Conservation (phyloP, 2,888 invertebrate species). For the Allygus modestus region DNA sequence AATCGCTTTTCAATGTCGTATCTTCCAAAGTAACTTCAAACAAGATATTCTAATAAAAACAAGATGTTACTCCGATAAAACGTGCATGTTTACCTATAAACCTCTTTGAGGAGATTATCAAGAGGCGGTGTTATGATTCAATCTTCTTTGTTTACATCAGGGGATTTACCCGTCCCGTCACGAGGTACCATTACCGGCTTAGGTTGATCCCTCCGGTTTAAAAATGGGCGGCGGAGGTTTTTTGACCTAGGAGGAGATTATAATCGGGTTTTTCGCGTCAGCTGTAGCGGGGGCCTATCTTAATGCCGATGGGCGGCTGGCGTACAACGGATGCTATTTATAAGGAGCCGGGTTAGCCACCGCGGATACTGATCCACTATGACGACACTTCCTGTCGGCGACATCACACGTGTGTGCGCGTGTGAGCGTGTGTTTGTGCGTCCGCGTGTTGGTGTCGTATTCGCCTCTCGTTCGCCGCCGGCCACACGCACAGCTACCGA, state of each 20-base stretch:
- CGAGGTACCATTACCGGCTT: conserved; percentile 40
- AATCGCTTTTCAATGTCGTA: too few relatives aligned
- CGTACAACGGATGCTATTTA: conserved; percentile 53
- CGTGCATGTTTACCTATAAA: neutral
- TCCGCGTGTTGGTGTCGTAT: neutral
- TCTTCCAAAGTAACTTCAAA: too few relatives aligned
- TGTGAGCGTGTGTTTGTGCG: conserved; percentile 7
- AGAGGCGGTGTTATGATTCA: conserved; percentile 41
- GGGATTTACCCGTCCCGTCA: neutral
- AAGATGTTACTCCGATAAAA: neutral
- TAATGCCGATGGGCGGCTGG: neutral
- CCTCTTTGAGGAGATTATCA: conserved; percentile 16
- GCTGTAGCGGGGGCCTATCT: conserved; percentile 31
- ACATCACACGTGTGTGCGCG: conserved; percentile 27
- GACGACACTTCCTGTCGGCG: conserved; percentile 52
- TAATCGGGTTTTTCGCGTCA: neutral
- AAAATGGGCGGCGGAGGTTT: neutral
- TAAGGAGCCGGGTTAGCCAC: conserved; percentile 34
- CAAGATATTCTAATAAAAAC: neutral
- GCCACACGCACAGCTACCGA: conserved; percentile 27
- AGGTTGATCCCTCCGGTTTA: conserved; percentile 2
- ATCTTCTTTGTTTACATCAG: conserved; percentile 46
- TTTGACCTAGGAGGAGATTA: neutral
- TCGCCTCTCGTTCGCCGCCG: conserved; percentile 18
- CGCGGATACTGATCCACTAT: conserved; percentile 30